Base-by-base conservation (phyloP, 1,140 invertebrate species). In the Diorhabda carinulata region DNA sequence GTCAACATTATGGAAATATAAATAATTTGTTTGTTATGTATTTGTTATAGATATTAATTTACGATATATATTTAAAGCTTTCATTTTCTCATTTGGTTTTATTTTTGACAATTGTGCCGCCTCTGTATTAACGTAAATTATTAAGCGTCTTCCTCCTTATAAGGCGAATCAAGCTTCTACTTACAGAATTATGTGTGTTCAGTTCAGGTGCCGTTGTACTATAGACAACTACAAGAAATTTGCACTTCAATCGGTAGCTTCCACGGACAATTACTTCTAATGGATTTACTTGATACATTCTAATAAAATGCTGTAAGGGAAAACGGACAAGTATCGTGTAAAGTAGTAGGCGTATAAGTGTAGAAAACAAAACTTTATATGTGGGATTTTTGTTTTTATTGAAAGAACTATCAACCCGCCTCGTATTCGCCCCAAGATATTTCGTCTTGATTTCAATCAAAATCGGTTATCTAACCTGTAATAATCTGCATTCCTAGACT, bases 191-290 rank as follows among this genome's bases (percentile, higher is more conserved):
- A 52, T n/a, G 47, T 64, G 62, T 41, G 62, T 47, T 52, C 45
- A 64, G 62, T 64, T 64, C 62, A 64, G 43, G 43, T 64, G 62
- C n/a, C 62, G 43, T 64, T 64, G 62, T 64, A 64, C 43, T 64
- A 3, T 8, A 47, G 52, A 64, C 47, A 47, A 52, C n/a, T 64
- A 61, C 47, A 52, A 52, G 47, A 52, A 8, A 52, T 52, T 52
- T 52, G 47, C 47, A 52, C 47, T 52, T 52, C 47, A 52, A 52
- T 52, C n/a, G 47, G 47, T n/a, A 52, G 47, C 47, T 52, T n/a
- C n/a, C n/a, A 52, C 47, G 47, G 47, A 52, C 47, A 52, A 52
- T 52, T n/a, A n/a, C 6, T 6, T n/a, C 47, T 52, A 52, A 52
- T 52, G 47, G 47, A 52, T n/a, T n/a, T 6, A 52, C 47, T 52